Conservation (phyloP, 2,113 vertebrate species). For the Muntiacus reevesi region DNA sequence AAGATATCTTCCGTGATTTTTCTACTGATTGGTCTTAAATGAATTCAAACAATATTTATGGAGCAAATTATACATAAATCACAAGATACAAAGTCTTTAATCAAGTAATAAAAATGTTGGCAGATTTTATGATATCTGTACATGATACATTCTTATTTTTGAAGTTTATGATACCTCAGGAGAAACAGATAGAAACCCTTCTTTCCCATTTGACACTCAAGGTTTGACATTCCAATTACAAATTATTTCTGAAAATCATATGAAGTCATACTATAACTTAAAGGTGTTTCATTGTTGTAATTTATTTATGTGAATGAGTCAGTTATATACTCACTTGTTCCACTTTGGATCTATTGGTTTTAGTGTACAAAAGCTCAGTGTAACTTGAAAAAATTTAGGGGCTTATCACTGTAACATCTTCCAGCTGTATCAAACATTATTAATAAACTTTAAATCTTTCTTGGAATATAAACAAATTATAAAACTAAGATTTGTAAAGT, state of each 20-base stretch:
- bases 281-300: neutral
- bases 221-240: neutral
- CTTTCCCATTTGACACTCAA: no score
- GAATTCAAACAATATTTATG: neutral
- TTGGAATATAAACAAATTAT: neutral
- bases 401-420: neutral
- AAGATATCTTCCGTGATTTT: neutral
- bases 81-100: no score
- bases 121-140: no score
- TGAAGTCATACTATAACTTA: neutral
- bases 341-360: neutral
- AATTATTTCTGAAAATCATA: no score
- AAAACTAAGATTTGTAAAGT: neutral
- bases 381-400: neutral
- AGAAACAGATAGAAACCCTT: no score
- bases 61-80: no score
- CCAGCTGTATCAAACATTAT: neutral
- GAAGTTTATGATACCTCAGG: no score
- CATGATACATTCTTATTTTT: no score
- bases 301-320: neutral
- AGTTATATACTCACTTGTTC: neutral
- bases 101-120: no score
- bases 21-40: neutral
- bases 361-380: neutral
- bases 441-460: neutral